Evolutionary conservation across 2,888 invertebrate species (phyloP).

Genomic region (Seira ritae): DNA sequence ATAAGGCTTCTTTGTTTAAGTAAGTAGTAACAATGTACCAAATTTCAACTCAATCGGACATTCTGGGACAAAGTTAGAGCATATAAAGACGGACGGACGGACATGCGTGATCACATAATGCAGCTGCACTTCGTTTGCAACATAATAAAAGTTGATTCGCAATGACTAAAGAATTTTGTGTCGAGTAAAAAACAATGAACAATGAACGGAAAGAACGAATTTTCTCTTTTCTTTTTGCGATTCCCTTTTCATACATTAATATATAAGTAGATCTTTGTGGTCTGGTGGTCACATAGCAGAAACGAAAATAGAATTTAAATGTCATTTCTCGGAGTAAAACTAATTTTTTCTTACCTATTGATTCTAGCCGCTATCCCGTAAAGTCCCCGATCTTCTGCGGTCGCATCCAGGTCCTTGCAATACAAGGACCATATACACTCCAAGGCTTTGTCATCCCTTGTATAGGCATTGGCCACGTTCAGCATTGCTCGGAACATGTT

Average conservation of each 20-base stretch:
- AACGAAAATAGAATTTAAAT: not conserved
- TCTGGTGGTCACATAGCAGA: not conserved
- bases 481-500: conserved; percentile 79
- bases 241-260: not conserved
- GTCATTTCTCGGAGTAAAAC: not conserved
- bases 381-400: conserved; percentile 78
- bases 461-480: conserved; percentile 79
- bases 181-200: no score
- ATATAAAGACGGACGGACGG: no score
- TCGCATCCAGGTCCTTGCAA: conserved; percentile 79
- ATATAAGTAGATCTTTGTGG: not conserved
- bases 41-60: no score
- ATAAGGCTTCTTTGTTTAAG: no score
- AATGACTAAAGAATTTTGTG: no score
- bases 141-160: no score
- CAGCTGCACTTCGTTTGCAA: no score
- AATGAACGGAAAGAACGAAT: no score
- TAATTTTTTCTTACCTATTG: conserved; percentile 77
- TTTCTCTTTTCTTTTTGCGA: no score
- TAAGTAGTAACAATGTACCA: no score
- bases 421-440: conserved; percentile 81
- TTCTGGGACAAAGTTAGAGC: no score
- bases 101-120: no score
- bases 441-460: conserved; percentile 78
- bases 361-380: conserved; percentile 80